Conservation (phyloP, 2,888 invertebrate genomes). For the Harpalus rubripes region DNA sequence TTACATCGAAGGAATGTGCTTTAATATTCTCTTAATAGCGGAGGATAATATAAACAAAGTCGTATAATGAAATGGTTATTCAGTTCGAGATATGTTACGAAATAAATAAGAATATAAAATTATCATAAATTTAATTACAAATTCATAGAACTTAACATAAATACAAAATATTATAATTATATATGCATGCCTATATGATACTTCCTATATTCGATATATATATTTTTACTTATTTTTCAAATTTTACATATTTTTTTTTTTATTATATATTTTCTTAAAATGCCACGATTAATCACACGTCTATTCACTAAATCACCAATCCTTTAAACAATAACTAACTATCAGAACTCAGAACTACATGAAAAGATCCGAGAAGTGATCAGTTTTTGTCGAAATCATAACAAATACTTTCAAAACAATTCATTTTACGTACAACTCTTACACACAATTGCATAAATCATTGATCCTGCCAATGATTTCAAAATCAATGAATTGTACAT, state of each 20-base stretch:
- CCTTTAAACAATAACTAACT: slow-evolving; percentile 62
- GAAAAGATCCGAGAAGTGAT: slow-evolving; percentile 59
- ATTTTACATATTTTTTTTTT: slow-evolving; percentile 66
- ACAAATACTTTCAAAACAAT: slow-evolving; percentile 6
- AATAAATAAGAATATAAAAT: slow-evolving; percentile 62
- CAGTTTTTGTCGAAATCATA: slow-evolving; percentile 34
- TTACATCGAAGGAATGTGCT: slow-evolving; percentile 64
- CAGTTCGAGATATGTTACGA: slow-evolving; percentile 60
- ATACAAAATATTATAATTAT: slow-evolving; percentile 65
- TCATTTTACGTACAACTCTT: neutral
- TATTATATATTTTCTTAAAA: slow-evolving; percentile 64
- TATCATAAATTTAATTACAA: slow-evolving; percentile 66
- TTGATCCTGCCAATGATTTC: slow-evolving; percentile 5
- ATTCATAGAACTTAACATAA: slow-evolving; percentile 65
- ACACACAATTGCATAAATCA: neutral
- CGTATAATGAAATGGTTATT: slow-evolving; percentile 53
- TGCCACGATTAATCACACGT: slow-evolving; percentile 66
- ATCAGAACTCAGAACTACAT: slow-evolving; percentile 62
- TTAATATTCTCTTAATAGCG: slow-evolving; percentile 29
- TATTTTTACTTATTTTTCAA: slow-evolving; percentile 53
- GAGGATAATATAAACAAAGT: slow-evolving; percentile 27
- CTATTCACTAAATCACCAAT: slow-evolving; percentile 67
- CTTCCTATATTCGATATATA: slow-evolving; percentile 62
- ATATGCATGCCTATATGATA: slow-evolving; percentile 65
- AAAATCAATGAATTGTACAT: slow-evolving; percentile 1